Percentiles rank a stretch among this genome's conserved stretches.
These are phyloP conservation scores for Cyprinodon brontotheroides DNA, from an alignment of 2,113 vertebrate species.

Conservation along the genomic window DNA sequence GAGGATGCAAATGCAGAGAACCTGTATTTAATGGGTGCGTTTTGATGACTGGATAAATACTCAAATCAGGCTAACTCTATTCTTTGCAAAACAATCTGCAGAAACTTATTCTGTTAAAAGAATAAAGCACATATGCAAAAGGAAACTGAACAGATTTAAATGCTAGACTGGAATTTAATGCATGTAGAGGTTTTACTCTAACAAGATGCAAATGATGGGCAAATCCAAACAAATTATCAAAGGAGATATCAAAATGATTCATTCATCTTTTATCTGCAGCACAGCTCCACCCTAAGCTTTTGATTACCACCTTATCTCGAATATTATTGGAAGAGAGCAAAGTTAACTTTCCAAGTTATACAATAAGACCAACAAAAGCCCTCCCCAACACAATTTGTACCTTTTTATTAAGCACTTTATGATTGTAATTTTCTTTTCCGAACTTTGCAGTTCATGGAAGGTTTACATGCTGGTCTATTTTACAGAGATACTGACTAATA, in stretches of 20 bases:
- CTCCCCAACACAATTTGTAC: not conserved
- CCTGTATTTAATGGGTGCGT: constrained; percentile 90
- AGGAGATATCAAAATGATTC: not conserved
- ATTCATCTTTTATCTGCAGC: not conserved
- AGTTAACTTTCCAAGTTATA: not conserved
- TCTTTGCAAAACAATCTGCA: not conserved
- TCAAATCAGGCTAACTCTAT: not conserved
- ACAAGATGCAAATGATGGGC: not conserved
- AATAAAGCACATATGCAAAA: not conserved
- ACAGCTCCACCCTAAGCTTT: not conserved
- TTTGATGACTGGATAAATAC: not conserved
- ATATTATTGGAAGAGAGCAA: not conserved
- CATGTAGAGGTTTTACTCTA: not conserved
- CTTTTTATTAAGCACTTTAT: not conserved
- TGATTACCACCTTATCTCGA: not conserved
- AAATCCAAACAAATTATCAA: not conserved
- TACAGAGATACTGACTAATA: not conserved
- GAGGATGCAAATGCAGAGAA: constrained; percentile 91
- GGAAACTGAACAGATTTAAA: not conserved
- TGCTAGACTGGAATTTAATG: not conserved
- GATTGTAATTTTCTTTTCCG: not conserved
- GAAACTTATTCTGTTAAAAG: not conserved
- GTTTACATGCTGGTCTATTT: not conserved
- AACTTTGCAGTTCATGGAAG: not conserved
- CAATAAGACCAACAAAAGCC: too few relatives aligned